These are phyloP conservation scores for Carapus acus DNA, from an alignment of 2,797 vertebrate species.

Conservation along the genomic window DNA sequence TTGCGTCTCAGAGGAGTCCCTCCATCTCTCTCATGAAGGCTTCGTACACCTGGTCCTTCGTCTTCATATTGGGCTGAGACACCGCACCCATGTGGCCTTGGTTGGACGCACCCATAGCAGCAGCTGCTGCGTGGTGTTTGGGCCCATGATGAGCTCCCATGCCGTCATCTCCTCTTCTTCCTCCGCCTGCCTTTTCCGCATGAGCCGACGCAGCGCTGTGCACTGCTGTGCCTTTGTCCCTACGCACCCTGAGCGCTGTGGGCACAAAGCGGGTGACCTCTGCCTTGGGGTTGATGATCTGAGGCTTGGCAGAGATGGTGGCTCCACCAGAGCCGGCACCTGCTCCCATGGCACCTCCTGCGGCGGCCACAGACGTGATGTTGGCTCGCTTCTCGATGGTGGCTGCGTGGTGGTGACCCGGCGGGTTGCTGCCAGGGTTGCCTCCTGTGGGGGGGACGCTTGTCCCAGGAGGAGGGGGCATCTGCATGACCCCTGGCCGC, in stretches of 20 bases:
- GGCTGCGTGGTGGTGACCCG: constrained; percentile 71
- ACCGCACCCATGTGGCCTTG: constrained; percentile 62
- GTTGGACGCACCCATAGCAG: constrained; percentile 61
- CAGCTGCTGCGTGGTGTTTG: constrained; percentile 62
- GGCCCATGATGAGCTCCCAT: constrained; percentile 45
- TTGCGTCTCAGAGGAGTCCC: constrained; percentile 79
- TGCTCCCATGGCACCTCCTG: constrained; percentile 37
- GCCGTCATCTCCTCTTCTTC: constrained; percentile 55
- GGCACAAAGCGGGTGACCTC: constrained; percentile 97
- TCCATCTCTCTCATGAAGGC: constrained; percentile 99
- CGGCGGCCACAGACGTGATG: constrained; percentile 62
- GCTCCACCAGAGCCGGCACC: constrained; percentile 72
- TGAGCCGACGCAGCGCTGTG: constrained; percentile 34
- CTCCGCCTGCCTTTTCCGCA: constrained; percentile 43
- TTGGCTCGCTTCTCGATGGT: constrained; percentile 95
- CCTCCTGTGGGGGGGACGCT: constrained; percentile 28
- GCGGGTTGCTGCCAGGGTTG: constrained; percentile 43
- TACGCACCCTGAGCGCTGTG: constrained; percentile 85
- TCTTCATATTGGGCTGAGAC: constrained; percentile 84
- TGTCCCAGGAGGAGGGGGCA: constrained; percentile 75
- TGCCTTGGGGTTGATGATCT: constrained; percentile 95
- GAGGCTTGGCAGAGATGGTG: constrained; percentile 96
- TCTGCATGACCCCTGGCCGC: constrained; percentile 67
- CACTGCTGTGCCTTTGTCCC: constrained; percentile 76
- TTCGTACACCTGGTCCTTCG: constrained; percentile 98